These are phyloP conservation scores for Tetraneura akinire DNA, from an alignment of 1,140 invertebrate genomes.

Conservation along the genomic window DNA sequence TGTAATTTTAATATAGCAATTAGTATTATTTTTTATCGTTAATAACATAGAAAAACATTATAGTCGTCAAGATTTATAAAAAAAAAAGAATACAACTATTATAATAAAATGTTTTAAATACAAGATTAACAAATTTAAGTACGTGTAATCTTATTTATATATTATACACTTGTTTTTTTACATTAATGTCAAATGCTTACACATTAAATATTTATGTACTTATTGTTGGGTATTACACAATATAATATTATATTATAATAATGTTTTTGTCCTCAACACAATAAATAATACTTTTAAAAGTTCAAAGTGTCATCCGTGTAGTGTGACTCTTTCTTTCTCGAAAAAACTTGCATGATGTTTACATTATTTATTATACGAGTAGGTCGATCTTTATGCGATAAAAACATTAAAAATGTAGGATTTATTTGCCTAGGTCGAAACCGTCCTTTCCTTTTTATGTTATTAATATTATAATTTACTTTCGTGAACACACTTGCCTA, in stretches of 20 bases:
- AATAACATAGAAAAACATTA: no score
- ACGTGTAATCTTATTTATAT: no score
- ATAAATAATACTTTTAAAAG: background rate
- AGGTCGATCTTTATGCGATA: background rate
- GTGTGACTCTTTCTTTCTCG: background rate
- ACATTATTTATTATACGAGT: background rate
- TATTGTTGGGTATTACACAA: background rate
- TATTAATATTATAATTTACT: background rate
- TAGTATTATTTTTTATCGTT: no score
- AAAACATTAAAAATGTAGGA: background rate
- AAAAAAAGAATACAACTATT: no score
- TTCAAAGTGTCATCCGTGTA: constrained; percentile 1
- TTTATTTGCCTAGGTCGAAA: background rate
- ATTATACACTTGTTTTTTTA: no score
- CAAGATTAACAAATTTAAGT: no score
- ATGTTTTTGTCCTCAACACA: background rate
- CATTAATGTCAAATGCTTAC: background rate
- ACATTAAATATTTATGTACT: background rate
- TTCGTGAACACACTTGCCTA: no score
- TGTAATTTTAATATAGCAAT: no score
- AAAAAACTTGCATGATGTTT: background rate
- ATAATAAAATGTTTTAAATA: no score
- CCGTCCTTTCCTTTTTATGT: background rate
- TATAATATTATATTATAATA: background rate
- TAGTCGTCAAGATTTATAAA: no score